Conservation (phyloP, 2,113 vertebrate species). For the Apodemus sylvaticus region DNA sequence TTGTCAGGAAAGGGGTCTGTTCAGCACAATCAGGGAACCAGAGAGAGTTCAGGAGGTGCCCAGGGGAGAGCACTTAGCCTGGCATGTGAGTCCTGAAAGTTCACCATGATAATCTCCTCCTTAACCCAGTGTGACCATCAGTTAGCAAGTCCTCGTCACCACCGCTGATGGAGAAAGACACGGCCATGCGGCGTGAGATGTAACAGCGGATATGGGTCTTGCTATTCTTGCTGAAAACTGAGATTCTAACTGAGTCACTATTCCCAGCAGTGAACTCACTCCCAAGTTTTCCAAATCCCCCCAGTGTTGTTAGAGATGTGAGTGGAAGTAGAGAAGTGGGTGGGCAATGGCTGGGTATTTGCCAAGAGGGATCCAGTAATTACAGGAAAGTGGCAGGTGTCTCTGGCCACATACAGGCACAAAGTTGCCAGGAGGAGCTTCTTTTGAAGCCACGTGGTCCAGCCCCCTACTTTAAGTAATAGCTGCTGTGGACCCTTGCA, state of each 20-base stretch:
- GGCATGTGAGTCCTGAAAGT: not conserved
- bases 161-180: not conserved
- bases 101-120: not conserved
- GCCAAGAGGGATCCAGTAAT: not conserved
- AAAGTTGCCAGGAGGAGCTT: not conserved
- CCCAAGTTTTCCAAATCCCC: constrained; percentile 43
- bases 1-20: not conserved
- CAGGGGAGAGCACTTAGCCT: not conserved
- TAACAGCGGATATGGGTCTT: not conserved
- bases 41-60: not conserved
- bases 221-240: constrained; percentile 53
- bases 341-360: not conserved
- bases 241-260: constrained; percentile 71
- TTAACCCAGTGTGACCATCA: not conserved
- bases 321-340: not conserved
- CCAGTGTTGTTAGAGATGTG: not conserved
- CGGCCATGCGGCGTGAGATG: constrained; percentile 25
- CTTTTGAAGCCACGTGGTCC: not conserved
- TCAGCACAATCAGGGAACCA: not conserved
- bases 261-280: constrained; percentile 64
- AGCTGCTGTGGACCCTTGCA: not conserved
- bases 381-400: not conserved
- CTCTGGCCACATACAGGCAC: not conserved
- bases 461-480: not conserved
- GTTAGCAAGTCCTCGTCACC: constrained; percentile 28